Base-by-base conservation (phyloP, 2,113 vertebrate genomes). In the Prionailurus bengalensis region DNA sequence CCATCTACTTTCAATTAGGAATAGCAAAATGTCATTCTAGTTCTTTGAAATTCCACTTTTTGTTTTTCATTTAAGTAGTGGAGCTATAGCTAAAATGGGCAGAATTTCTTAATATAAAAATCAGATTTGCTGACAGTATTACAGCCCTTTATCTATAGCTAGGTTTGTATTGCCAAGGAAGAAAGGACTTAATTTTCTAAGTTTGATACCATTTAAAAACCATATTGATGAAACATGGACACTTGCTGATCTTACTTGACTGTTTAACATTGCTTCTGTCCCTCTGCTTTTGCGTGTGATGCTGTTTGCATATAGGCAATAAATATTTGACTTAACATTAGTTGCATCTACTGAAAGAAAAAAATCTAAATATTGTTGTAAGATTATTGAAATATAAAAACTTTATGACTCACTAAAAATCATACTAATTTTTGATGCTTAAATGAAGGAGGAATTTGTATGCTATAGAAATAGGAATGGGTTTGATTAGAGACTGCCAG, bases 371-470 rank as follows among this genome's bases (percentile, higher is more conserved):
- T 88, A 91, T 65, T 81, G 5, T 81, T 19, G 3, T n/a, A 83
- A 39, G 1, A 73, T 65, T 94, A 83, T 33, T 87, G 86, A 88
- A 91, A 36, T n/a, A 61, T 81, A 17, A 66, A n/a, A 25, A 2
- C 93, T 97, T 86, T 93, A 48, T 91, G 12, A 42, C 58, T 86
- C 86, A 78, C 42, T 33, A 68, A 91, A 21, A 74, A 76, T 88
- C 2, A 73, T 23, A 70, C 94, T 85, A 92, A 45, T 33, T 63
- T 65, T 90, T 48, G 31, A 19, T 76, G 10, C 48, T 95, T 95
- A 85, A 74, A 36, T 94, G 1, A 89, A 95, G 31, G n/a, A 51
- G 27, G 6, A 91, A 33, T 3, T 58, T 66, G 13, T 74, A 14
- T 90, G 19, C 29, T 74, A 7, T 68, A 31, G 19, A 33, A 87